Evolutionary conservation across 2,113 vertebrate genomes (phyloP), one percentile per base, ranked within the genome.

Genomic region (Lamprologus ornatipinnis): DNA sequence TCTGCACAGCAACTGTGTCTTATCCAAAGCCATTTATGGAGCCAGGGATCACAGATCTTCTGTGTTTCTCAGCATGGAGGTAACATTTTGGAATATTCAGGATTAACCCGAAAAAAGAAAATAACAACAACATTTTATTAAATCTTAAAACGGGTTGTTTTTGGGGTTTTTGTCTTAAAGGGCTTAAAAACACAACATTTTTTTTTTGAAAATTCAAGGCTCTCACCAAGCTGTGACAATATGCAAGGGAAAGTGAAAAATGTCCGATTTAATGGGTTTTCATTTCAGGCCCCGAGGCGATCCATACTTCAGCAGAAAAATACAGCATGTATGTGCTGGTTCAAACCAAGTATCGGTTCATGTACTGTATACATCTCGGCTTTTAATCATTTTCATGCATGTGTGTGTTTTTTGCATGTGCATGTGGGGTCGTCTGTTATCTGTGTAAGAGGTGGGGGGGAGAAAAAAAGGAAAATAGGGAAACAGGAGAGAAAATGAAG

Each of bases 191-290:
- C 3, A 51, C 81, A 58, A 70, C 80, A 8, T 80, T 83, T 81
- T 31, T 60, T 65, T 68, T 13, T 21, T 7, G 11, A 17, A 80
- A 84, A 86, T 31, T 6, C 51, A 14, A 49, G 55, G 49, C 75
- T 80, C 57, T 57, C 49, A n/a, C 80, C 65, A n/a, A 84, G 9
- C 87, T 33, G 53, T 91, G 90, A 91, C 75, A 86, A 80, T 53
- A 78, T 83, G 85, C 54, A 73, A 78, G 58, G 37, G 54, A 47
- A 80, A 83, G 81, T 88, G 83, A 85, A 78, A 89, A 90, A 93
- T 85, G 88, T 87, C 33, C 2, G 10, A 92, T 91, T 91, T 86
- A 91, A 93, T 91, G 86, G 89, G 51, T 90, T 90, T 92, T 92
- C 80, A 68, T 79, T 70, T 80, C 21, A 63, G 90, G 58, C 87